Conservation (phyloP, 2,113 vertebrate species). For the Elephantulus edwardii region DNA sequence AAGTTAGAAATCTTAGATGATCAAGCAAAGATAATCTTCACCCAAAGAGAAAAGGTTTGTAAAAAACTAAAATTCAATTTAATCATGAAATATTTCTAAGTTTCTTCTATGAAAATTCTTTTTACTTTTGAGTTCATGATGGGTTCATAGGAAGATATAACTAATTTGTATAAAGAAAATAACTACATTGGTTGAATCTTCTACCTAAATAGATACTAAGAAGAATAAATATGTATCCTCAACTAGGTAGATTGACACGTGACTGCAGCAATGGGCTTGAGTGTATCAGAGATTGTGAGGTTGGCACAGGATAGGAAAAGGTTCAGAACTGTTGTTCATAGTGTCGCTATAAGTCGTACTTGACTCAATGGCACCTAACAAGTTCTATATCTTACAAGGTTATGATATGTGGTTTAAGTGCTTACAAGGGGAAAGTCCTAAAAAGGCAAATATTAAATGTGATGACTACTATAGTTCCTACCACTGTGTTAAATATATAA, state of each 20-base stretch:
- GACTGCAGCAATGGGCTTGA: too few species aligned
- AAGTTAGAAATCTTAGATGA: constrained; percentile 55
- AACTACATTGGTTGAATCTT: neutral
- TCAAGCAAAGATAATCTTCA: constrained; percentile 19
- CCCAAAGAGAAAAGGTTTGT: constrained; percentile 64
- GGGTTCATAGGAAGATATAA: neutral
- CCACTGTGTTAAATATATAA: neutral
- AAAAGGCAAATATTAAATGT: neutral
- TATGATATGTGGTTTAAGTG: neutral
- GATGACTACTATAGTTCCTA: neutral
- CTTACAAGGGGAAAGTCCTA: neutral
- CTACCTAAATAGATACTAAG: neutral
- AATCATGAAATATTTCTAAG: neutral
- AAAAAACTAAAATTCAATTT: neutral
- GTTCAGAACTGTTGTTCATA: too few species aligned
- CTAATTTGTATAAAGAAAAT: constrained; percentile 8
- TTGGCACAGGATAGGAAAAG: too few species aligned
- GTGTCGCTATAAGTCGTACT: too few species aligned
- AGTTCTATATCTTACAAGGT: neutral
- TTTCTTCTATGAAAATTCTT: constrained; percentile 1
- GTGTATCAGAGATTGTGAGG: too few species aligned
- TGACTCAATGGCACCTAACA: too few species aligned
- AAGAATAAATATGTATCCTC: neutral
- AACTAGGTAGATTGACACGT: too few species aligned
- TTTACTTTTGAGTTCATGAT: constrained; percentile 45